These are phyloP conservation scores for Pagrus major DNA, from an alignment of 2,113 vertebrate genomes.

Conservation along the genomic window DNA sequence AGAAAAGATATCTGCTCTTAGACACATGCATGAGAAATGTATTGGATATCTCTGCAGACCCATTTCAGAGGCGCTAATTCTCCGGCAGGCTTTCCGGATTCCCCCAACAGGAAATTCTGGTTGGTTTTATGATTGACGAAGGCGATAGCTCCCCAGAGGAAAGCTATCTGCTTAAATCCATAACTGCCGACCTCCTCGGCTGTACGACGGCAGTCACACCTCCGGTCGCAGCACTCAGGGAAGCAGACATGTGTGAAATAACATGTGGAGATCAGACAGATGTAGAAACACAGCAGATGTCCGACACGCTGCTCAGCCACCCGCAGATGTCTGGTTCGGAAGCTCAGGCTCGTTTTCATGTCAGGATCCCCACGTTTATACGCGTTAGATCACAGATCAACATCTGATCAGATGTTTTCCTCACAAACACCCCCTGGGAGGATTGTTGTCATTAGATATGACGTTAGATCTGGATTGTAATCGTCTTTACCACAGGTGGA, in stretches of 20 bases:
- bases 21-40: conserved; percentile 26
- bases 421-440: conserved; percentile 27
- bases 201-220: background rate
- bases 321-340: background rate
- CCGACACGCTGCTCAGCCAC: background rate
- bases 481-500: conserved; percentile 19
- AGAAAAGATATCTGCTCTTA: conserved; percentile 19
- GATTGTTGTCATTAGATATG: conserved; percentile 6
- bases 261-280: conserved; percentile 22
- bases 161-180: conserved; percentile 44
- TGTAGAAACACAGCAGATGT: conserved; percentile 5
- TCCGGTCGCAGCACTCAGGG: conserved; percentile 1
- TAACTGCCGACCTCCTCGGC: background rate
- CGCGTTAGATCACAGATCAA: background rate
- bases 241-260: conserved; percentile 42
- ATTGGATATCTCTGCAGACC: conserved; percentile 12
- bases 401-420: background rate
- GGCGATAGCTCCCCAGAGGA: conserved; percentile 2
- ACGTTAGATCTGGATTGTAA: background rate
- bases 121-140: conserved; percentile 48
- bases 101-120: background rate
- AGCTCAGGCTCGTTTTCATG: conserved; percentile 11
- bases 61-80: conserved; percentile 32
- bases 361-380: background rate
- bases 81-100: conserved; percentile 1